Evolutionary conservation across 2,113 vertebrate genomes (phyloP).

Genomic region (Mirounga angustirostris): DNA sequence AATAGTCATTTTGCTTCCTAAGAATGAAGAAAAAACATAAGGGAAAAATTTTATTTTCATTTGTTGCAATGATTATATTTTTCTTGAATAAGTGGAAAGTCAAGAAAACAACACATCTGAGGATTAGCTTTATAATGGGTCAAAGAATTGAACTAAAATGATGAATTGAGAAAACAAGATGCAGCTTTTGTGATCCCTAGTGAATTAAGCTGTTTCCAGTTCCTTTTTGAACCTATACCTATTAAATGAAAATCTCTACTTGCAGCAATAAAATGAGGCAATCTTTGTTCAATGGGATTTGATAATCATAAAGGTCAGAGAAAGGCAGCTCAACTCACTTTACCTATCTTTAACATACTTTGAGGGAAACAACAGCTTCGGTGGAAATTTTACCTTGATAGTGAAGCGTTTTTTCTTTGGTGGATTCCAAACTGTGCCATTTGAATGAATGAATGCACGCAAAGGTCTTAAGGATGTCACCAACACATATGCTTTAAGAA

Average conservation of each 20-base stretch:
- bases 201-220: constrained; percentile 53
- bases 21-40: constrained; percentile 4
- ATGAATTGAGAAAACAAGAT: constrained; percentile 21
- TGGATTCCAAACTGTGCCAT: constrained; percentile 88
- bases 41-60: constrained; percentile 49
- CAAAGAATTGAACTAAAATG: constrained; percentile 55
- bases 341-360: neutral
- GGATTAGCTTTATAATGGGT: neutral
- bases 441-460: constrained; percentile 93
- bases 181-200: neutral
- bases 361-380: constrained; percentile 49
- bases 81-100: constrained; percentile 35
- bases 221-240: constrained; percentile 47
- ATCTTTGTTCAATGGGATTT: constrained; percentile 52
- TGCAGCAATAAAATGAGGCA: constrained; percentile 36
- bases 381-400: constrained; percentile 89
- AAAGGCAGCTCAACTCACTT: constrained; percentile 26
- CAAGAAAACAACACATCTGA: constrained; percentile 15
- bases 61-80: neutral
- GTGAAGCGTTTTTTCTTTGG: constrained; percentile 88
- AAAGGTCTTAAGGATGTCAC: constrained; percentile 95
- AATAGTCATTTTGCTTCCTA: neutral
- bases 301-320: constrained; percentile 54
- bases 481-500: constrained; percentile 93
- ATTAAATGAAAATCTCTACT: constrained; percentile 63